Evolutionary conservation across 2,113 vertebrate genomes (phyloP).

Genomic region (Zosterops pallidus): DNA sequence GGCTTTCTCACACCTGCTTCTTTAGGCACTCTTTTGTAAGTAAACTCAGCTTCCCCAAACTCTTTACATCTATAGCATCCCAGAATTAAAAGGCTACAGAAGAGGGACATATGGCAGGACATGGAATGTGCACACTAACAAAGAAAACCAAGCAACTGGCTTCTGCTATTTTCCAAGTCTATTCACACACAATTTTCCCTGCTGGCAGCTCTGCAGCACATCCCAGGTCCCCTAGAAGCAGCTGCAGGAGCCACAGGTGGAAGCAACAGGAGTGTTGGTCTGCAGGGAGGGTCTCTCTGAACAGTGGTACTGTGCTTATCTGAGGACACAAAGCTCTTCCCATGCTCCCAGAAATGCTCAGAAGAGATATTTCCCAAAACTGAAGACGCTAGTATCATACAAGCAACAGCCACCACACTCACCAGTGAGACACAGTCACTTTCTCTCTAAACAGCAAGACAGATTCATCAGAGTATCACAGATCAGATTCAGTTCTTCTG

Average conservation of each 20-base stretch:
- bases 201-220: not conserved
- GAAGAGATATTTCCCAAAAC: not conserved
- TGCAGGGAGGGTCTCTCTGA: not conserved
- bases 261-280: not conserved
- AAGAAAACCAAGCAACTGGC: not conserved
- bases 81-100: not conserved
- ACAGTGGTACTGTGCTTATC: fast-evolving
- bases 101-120: not conserved
- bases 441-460: not conserved
- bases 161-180: not conserved
- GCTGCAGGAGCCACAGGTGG: not conserved
- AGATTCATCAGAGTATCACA: not conserved
- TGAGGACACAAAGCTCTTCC: not conserved
- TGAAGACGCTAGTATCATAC: not conserved
- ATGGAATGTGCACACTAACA: not conserved
- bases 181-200: not conserved
- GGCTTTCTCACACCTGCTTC: not conserved
- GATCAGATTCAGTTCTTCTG: not conserved
- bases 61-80: not conserved
- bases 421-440: fast-evolving
- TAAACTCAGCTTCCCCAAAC: not conserved
- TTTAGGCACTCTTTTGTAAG: not conserved
- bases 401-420: not conserved
- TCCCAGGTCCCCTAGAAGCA: not conserved
- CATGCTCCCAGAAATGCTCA: not conserved